A percentile compares a stretch with the other conserved stretches of the same genome.
Conservation (phyloP, 1,140 invertebrate genomes). For the Cyphomyrmex costatus region DNA sequence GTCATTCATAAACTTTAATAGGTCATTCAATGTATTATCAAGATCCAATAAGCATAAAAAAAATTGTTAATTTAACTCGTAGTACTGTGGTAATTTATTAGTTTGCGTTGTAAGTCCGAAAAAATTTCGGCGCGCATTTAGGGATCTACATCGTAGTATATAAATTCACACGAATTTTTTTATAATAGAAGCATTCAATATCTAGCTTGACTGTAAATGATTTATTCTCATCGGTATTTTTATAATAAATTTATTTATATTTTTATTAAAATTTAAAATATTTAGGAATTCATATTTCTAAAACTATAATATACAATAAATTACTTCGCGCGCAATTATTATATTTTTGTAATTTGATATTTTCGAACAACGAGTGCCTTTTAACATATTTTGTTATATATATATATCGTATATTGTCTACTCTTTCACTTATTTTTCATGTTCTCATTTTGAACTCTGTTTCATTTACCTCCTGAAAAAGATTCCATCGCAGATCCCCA, state of each 20-base stretch:
- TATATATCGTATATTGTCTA: not conserved
- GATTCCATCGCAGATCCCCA: slow-evolving; percentile 72
- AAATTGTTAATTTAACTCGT: too few relatives aligned
- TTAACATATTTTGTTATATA: slow-evolving; percentile 37
- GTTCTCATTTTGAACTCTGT: slow-evolving; percentile 74
- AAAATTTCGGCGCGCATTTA: too few relatives aligned
- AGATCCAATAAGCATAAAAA: too few relatives aligned
- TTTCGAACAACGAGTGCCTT: not conserved
- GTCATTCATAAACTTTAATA: too few relatives aligned
- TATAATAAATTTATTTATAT: not conserved
- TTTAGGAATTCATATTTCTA: not conserved
- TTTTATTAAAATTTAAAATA: not conserved
- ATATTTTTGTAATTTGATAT: not conserved
- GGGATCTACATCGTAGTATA: too few relatives aligned
- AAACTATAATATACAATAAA: not conserved
- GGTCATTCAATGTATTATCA: too few relatives aligned
- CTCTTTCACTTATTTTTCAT: slow-evolving; percentile 70
- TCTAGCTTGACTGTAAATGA: too few relatives aligned
- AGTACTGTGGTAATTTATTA: too few relatives aligned
- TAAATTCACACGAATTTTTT: too few relatives aligned
- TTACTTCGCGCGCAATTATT: not conserved
- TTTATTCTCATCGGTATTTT: too few relatives aligned
- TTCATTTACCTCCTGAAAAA: slow-evolving; percentile 76
- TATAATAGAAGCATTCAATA: too few relatives aligned
- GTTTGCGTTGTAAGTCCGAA: too few relatives aligned